These are phyloP conservation scores for Portevinia maculata DNA, from an alignment of 2,888 invertebrate genomes.

Conservation along the genomic window DNA sequence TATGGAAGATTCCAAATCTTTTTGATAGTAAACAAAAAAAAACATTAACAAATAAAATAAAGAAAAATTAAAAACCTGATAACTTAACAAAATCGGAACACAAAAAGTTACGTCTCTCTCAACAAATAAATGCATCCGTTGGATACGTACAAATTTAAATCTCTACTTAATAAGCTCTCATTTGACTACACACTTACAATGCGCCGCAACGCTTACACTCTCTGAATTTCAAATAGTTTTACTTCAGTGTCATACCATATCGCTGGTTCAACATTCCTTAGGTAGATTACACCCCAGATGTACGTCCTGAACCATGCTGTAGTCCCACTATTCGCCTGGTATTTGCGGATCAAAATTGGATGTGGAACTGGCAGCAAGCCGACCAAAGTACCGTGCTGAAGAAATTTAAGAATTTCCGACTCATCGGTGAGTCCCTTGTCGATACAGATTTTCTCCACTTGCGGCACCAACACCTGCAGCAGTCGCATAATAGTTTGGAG, in stretches of 20 bases:
- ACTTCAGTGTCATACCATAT: constrained; percentile 99
- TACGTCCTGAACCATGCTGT: constrained; percentile 99
- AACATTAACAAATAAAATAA: background rate
- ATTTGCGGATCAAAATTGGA: constrained; percentile 99
- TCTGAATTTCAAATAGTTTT: constrained; percentile 98
- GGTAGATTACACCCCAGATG: constrained; percentile 99
- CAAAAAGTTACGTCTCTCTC: constrained; percentile 2
- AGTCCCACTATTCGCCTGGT: constrained; percentile 99
- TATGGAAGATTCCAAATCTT: too few species aligned
- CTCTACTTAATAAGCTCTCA: constrained; percentile 21
- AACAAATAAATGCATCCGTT: constrained; percentile 36
- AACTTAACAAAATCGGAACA: constrained; percentile 17
- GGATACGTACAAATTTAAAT: constrained; percentile 4
- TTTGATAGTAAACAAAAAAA: background rate
- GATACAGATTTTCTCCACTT: constrained; percentile 99
- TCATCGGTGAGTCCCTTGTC: constrained; percentile 99
- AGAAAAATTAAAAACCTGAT: background rate
- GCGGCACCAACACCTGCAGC: constrained; percentile 98
- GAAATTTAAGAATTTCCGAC: constrained; percentile 98
- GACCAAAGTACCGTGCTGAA: constrained; percentile 99
- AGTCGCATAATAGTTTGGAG: constrained; percentile 99
- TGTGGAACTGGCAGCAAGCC: constrained; percentile 99
- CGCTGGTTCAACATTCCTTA: constrained; percentile 99
- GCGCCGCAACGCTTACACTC: constrained; percentile 87
- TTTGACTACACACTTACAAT: constrained; percentile 1